A percentile compares a stretch with the other conserved stretches of the same genome.
phyloP scores from a whole-genome alignment of 1,140 invertebrate genomes.

The Chrysoperla carnea region DNA sequence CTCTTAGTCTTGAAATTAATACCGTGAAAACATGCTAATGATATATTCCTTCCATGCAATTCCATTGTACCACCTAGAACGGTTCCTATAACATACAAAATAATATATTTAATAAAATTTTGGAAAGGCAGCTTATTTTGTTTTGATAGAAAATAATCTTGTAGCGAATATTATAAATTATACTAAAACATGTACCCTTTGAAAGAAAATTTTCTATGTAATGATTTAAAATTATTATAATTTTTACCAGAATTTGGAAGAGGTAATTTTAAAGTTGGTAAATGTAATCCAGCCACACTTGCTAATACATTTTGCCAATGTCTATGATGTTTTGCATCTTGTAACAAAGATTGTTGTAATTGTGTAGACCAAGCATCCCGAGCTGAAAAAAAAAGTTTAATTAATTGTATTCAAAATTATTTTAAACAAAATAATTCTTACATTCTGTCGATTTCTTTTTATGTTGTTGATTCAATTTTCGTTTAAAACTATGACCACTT shows the following conservation, averaged over 20 bases:
- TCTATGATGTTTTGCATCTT: slow-evolving; percentile 64
- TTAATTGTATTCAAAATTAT: neutral
- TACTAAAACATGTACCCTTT: too few relatives aligned
- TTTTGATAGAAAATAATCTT: too few relatives aligned
- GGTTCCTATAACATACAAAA: slow-evolving; percentile 36
- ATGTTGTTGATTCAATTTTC: slow-evolving; percentile 20
- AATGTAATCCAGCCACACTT: slow-evolving; percentile 52
- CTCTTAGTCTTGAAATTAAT: slow-evolving; percentile 94
- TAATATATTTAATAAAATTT: neutral
- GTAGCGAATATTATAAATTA: too few relatives aligned
- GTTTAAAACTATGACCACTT: slow-evolving; percentile 27
- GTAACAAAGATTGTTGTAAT: slow-evolving; percentile 11
- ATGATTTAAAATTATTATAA: neutral
- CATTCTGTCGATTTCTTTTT: slow-evolving; percentile 14
- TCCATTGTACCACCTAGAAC: slow-evolving; percentile 88
- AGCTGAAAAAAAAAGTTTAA: neutral
- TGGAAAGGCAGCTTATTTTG: neutral
- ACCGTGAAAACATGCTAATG: slow-evolving; percentile 91
- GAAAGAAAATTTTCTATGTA: too few relatives aligned
- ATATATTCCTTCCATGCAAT: slow-evolving; percentile 78
- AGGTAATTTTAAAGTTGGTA: slow-evolving; percentile 48
- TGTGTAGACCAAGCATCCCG: slow-evolving; percentile 1
- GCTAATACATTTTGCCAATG: slow-evolving; percentile 77
- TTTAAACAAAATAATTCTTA: neutral
- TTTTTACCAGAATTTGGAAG: slow-evolving; percentile 37